Base-by-base conservation (phyloP, 2,888 invertebrate genomes). In the Melanchra persicariae region DNA sequence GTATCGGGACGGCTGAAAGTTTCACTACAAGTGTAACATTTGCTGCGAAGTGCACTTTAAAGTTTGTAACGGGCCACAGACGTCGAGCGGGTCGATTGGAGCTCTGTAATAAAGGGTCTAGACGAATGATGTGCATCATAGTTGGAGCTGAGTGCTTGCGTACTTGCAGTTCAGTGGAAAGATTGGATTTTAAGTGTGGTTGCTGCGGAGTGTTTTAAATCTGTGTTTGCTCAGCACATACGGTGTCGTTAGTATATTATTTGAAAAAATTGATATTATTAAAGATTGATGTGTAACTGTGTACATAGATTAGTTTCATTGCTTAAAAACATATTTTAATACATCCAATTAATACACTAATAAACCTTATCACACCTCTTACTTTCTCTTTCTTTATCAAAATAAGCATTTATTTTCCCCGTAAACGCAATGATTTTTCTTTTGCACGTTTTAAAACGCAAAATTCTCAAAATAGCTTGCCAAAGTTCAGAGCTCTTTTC, bases 1-100 rank as follows among this genome's bases (percentile, higher is more conserved):
- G 77, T 79, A 80, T 81, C 74, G 79, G 55, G 80, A 65, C 73
- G 59, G 77, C 60, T 77, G 66, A 70, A 84, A 87, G 81, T 84
- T 82, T 74, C 49, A 69, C 43, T 69, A 62, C 68, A 62, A 81
- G 64, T 78, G 87, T 86, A 87, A 89, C 90, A 88, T 88, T 89
- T 89, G 87, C 82, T 83, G 54, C 69, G 70, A 87, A 90, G 89
- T 87, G 88, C 88, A 89, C 87, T 90, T 90, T 88, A 88, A 89
- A 90, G 85, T 90, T 86, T 73, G 83, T 81, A 81, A 83, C 82
- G 80, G 80, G 82, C 74, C 84, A 62, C 82, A 82, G 79, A 85
- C 75, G 80, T 81, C 76, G 61, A 22, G 69, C 52, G 77, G 79
- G 79, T 76, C 80, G 76, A 77, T 71, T 71, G 40, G 63, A 72